Percentiles rank a stretch among this genome's conserved stretches.
Conservation (phyloP, 2,888 invertebrate species). For the Seira sanloemensis region DNA sequence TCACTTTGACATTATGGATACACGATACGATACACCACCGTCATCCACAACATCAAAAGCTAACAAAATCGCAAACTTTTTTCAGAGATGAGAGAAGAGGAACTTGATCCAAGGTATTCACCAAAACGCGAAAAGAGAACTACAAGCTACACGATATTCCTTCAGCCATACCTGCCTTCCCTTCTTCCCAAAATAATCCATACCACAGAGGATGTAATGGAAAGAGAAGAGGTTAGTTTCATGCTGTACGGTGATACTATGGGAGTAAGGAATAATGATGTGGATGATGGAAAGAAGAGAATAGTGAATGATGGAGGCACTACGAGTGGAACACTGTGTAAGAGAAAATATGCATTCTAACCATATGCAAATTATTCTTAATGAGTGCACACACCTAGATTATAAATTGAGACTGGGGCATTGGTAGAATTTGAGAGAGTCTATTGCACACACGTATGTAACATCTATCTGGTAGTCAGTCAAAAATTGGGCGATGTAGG, state of each 20-base stretch:
- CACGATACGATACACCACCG: slow-evolving; percentile 1
- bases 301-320: background rate
- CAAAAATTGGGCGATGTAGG: too few species aligned
- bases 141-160: background rate
- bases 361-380: background rate
- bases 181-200: background rate
- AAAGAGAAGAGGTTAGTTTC: slow-evolving; percentile 10
- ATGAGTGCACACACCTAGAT: background rate
- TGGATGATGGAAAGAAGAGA: background rate
- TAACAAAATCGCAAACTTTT: slow-evolving; percentile 1
- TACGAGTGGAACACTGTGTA: background rate
- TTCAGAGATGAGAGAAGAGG: background rate
- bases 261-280: background rate
- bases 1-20: background rate
- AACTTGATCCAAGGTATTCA: slow-evolving; percentile 16
- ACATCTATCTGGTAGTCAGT: too few species aligned
- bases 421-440: too few species aligned
- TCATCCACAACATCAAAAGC: background rate
- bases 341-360: background rate
- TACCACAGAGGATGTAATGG: background rate
- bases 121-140: background rate
- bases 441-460: too few species aligned
- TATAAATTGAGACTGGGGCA: too few species aligned
- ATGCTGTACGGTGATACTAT: background rate
- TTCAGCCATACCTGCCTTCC: background rate